phyloP scores from a whole-genome alignment of 2,888 invertebrate species.

The Argynnis bischoffii region DNA sequence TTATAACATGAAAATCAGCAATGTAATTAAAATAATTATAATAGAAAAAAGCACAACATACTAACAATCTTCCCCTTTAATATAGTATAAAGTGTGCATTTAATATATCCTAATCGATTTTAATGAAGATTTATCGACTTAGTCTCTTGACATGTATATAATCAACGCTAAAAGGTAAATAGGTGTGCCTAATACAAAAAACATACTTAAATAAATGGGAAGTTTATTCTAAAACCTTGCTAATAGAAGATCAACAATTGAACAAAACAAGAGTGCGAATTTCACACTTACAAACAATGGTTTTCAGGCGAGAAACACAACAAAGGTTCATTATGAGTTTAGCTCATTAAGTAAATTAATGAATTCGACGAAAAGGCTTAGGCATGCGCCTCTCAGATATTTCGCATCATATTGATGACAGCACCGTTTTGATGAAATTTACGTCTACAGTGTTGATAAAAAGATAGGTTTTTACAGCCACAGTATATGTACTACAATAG shows the following conservation, averaged over 20 bases:
- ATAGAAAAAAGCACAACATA: no score
- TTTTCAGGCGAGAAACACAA: slow-evolving; percentile 55
- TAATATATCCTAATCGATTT: not conserved
- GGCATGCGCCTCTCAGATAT: slow-evolving; percentile 53
- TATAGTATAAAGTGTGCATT: no score
- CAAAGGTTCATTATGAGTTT: slow-evolving; percentile 68
- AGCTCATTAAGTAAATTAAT: slow-evolving; percentile 73
- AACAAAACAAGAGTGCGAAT: slow-evolving; percentile 48
- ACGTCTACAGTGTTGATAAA: slow-evolving; percentile 36
- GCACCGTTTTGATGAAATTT: slow-evolving; percentile 43
- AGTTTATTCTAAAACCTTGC: slow-evolving; percentile 11
- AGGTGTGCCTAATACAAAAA: not conserved
- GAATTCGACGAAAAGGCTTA: slow-evolving; percentile 60
- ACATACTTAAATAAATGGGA: slow-evolving; percentile 13
- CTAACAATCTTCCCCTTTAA: no score
- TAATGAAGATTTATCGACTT: not conserved
- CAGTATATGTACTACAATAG: not conserved
- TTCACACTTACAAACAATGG: slow-evolving; percentile 58
- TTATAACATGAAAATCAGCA: no score
- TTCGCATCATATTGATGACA: slow-evolving; percentile 57
- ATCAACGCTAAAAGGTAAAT: not conserved
- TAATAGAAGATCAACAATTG: slow-evolving; percentile 28
- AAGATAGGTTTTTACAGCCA: not conserved
- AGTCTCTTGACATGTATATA: not conserved
- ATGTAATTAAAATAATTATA: no score